These are phyloP conservation scores for Nephrotoma appendiculata DNA, from an alignment of 2,888 invertebrate genomes.

Conservation along the genomic window DNA sequence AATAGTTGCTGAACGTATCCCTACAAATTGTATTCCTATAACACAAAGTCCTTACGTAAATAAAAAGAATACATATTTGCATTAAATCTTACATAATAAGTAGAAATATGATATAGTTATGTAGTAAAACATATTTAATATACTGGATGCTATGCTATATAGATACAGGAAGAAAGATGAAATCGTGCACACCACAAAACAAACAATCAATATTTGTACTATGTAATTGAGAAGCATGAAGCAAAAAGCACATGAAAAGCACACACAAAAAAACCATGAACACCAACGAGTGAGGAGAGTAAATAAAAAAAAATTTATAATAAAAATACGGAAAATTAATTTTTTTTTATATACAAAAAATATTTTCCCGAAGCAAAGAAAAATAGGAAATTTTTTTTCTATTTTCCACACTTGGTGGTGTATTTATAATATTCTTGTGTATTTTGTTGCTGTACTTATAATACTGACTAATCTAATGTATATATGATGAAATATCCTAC, in stretches of 20 bases:
- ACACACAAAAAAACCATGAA: background rate
- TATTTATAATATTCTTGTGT: background rate
- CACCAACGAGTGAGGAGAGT: background rate
- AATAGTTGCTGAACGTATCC: too few species aligned
- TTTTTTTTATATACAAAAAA: background rate
- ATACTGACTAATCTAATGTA: background rate
- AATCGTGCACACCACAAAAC: background rate
- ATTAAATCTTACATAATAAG: too few species aligned
- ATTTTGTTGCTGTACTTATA: background rate
- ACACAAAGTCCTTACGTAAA: too few species aligned
- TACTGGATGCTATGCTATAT: too few species aligned
- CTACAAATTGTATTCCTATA: too few species aligned
- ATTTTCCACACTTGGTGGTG: background rate
- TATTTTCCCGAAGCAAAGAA: background rate
- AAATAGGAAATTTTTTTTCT: background rate
- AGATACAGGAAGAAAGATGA: background rate
- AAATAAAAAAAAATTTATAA: background rate
- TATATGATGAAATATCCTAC: background rate
- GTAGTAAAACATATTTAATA: too few species aligned
- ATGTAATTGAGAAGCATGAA: background rate
- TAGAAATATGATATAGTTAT: too few species aligned
- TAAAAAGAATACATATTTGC: too few species aligned
- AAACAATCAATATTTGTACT: background rate
- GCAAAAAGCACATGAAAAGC: background rate
- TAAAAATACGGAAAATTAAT: background rate